A percentile compares a stretch with the other conserved stretches of the same genome.
These are phyloP conservation scores for Drosophila repleta DNA, from an alignment of 1,140 invertebrate genomes.

Conservation along the genomic window DNA sequence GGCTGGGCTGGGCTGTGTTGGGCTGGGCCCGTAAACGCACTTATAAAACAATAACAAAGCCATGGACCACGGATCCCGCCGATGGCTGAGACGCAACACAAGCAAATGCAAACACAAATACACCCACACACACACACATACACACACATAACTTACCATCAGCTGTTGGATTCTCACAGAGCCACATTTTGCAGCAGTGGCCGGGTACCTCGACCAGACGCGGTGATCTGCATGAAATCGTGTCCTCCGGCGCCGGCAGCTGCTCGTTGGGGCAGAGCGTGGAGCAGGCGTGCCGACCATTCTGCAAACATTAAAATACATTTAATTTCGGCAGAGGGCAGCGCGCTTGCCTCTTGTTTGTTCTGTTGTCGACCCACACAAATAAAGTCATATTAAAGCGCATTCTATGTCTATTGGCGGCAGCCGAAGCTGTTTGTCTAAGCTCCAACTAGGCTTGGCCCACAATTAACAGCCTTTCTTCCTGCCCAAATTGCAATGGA, in stretches of 20 bases:
- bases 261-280: slow-evolving; percentile 89
- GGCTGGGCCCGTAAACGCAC: slow-evolving; percentile 69
- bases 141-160: slow-evolving; percentile 74
- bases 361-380: slow-evolving; percentile 46
- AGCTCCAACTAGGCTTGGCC: slow-evolving; percentile 5
- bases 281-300: slow-evolving; percentile 90
- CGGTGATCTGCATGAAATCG: slow-evolving; percentile 86
- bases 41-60: slow-evolving; percentile 78
- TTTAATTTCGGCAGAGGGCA: slow-evolving; percentile 47
- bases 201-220: slow-evolving; percentile 88
- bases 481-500: slow-evolving; percentile 61
- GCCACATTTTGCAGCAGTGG: slow-evolving; percentile 90
- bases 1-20: slow-evolving; percentile 38
- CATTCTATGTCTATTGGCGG: slow-evolving; percentile 50
- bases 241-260: slow-evolving; percentile 86
- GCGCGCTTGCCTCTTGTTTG: slow-evolving; percentile 46
- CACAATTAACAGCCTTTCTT: slow-evolving; percentile 60
- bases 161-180: slow-evolving; percentile 88
- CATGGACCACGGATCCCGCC: slow-evolving; percentile 16
- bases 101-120: neutral
- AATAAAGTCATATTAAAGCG: slow-evolving; percentile 73
- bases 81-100: neutral
- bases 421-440: slow-evolving; percentile 20
- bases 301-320: slow-evolving; percentile 84
- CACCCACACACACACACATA: neutral